Conservation (phyloP, 1,140 invertebrate genomes). For the Eciton burchellii region DNA sequence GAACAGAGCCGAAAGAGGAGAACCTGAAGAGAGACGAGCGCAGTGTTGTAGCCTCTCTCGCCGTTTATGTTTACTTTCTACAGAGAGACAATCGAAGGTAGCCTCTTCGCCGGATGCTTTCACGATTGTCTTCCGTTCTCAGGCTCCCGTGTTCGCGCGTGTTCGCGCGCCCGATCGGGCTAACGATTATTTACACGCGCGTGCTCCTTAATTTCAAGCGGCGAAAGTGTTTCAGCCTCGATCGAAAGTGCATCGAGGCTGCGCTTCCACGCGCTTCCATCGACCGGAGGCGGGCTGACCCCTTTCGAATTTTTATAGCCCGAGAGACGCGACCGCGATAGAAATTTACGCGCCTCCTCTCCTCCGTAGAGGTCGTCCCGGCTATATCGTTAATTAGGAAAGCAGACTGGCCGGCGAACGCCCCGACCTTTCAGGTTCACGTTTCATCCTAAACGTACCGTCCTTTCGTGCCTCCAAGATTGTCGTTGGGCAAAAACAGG, state of each 20-base stretch:
- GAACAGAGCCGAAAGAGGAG: too few species aligned
- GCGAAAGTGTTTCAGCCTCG: conserved; percentile 76
- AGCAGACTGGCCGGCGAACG: conserved; percentile 1
- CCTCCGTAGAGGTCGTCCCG: conserved; percentile 10
- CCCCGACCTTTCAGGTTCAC: conserved; percentile 5
- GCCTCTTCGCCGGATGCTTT: conserved; percentile 77
- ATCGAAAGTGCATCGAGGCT: conserved; percentile 71
- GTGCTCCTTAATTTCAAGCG: conserved; percentile 66
- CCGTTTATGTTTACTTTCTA: conserved; percentile 76
- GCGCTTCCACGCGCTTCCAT: conserved; percentile 42
- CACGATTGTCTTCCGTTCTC: conserved; percentile 81
- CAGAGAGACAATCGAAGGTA: conserved; percentile 76
- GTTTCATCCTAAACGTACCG: conserved; percentile 19
- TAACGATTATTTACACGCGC: conserved; percentile 62
- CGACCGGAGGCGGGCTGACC: conserved; percentile 8
- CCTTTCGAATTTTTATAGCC: conserved; percentile 56
- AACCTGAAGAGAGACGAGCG: conserved; percentile 40
- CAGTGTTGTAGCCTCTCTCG: conserved; percentile 57
- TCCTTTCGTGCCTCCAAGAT: neutral
- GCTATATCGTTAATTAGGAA: conserved; percentile 37
- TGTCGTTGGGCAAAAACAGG: neutral
- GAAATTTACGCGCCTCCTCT: conserved; percentile 36
- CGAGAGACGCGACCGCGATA: neutral
- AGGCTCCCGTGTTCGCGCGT: conserved; percentile 77
- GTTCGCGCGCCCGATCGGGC: conserved; percentile 70